These are phyloP conservation scores for Telmatherina bonti DNA, from an alignment of 2,797 vertebrate species.

Conservation along the genomic window DNA sequence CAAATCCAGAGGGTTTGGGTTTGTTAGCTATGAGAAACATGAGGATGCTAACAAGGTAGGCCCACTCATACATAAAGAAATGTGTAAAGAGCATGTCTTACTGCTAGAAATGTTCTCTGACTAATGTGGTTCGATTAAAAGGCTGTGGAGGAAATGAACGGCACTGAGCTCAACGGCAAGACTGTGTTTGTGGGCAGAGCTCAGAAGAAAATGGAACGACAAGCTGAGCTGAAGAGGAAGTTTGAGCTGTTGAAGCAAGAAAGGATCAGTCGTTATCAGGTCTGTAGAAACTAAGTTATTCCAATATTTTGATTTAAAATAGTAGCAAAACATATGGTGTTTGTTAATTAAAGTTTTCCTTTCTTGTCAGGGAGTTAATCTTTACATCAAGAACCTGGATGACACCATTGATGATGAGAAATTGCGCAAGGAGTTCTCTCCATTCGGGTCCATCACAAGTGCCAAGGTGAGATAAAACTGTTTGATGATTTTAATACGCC, in stretches of 20 bases:
- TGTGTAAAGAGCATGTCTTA: constrained; percentile 5
- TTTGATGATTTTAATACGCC: neutral
- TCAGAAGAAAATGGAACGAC: constrained; percentile 98
- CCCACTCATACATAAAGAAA: constrained; percentile 15
- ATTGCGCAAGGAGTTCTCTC: constrained; percentile 96
- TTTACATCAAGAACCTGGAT: constrained; percentile 99
- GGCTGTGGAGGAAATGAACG: constrained; percentile 99
- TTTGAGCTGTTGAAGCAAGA: constrained; percentile 98
- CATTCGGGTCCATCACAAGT: constrained; percentile 98
- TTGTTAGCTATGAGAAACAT: constrained; percentile 98
- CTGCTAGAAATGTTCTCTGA: constrained; percentile 8
- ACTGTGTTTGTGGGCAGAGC: constrained; percentile 96
- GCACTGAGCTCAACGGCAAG: constrained; percentile 94
- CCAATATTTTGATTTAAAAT: neutral
- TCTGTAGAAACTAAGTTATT: constrained; percentile 49
- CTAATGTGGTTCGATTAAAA: constrained; percentile 59
- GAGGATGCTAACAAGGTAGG: constrained; percentile 99
- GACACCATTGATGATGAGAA: constrained; percentile 99
- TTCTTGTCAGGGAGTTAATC: constrained; percentile 92
- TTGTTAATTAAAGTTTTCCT: constrained; percentile 1
- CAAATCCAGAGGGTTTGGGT: constrained; percentile 98
- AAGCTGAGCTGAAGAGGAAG: constrained; percentile 95
- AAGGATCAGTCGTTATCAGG: constrained; percentile 98
- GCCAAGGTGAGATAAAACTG: constrained; percentile 86
- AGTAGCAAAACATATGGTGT: neutral